Percentiles rank a stretch among this genome's conserved stretches.
Conservation (phyloP, 2,797 vertebrate genomes). For the Scolopax bukidnonensis region DNA sequence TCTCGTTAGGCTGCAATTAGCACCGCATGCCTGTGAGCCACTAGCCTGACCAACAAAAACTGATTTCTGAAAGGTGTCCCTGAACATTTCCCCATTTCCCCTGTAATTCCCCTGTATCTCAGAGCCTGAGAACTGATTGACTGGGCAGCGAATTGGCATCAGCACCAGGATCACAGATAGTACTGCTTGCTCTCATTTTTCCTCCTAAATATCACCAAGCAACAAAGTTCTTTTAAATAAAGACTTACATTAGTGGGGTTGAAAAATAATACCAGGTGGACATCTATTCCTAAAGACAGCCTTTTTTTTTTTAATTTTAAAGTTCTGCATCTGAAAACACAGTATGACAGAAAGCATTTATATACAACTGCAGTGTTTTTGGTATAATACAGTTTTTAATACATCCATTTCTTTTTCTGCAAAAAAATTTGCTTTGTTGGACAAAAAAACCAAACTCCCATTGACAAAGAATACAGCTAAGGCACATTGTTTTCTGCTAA, state of each 20-base stretch:
- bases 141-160: accelerated
- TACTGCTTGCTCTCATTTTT: too few species aligned
- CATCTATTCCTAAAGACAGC: slow-evolving; percentile 51
- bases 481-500: slow-evolving; percentile 90
- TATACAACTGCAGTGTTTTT: slow-evolving; percentile 91
- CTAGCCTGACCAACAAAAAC: neutral
- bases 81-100: neutral
- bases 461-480: slow-evolving; percentile 91
- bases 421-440: slow-evolving; percentile 81
- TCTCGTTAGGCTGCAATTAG: accelerated
- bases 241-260: neutral
- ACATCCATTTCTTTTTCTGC: slow-evolving; percentile 82
- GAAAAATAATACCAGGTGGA: slow-evolving; percentile 5
- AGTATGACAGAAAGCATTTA: slow-evolving; percentile 90
- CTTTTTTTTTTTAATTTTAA: slow-evolving; percentile 78
- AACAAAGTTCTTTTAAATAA: neutral
- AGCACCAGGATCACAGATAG: neutral
- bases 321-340: slow-evolving; percentile 85
- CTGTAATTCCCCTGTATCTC: accelerated
- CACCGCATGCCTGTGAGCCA: accelerated
- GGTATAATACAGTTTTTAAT: slow-evolving; percentile 84
- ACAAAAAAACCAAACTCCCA: slow-evolving; percentile 82
- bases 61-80: accelerated
- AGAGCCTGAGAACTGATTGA: neutral
- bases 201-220: neutral